These are phyloP conservation scores for Gasterosteus aculeatus DNA, from an alignment of 2,113 vertebrate species.

Conservation along the genomic window DNA sequence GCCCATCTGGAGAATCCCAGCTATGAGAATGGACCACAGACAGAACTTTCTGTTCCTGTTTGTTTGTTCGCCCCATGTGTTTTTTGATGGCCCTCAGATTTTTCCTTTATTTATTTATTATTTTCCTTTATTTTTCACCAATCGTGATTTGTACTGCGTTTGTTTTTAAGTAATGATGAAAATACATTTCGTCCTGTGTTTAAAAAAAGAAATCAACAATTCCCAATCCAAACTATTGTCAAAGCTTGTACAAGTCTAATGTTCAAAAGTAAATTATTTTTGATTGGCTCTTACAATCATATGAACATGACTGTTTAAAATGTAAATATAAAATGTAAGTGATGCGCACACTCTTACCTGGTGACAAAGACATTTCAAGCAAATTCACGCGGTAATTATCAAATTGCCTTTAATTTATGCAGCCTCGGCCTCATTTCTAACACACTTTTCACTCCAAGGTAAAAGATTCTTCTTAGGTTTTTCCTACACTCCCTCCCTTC, in stretches of 20 bases:
- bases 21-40: not conserved
- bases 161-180: no score
- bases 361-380: constrained; percentile 6
- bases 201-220: no score
- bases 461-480: no score
- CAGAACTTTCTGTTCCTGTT: not conserved
- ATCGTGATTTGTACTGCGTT: no score
- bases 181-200: no score
- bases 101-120: no score
- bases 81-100: not conserved
- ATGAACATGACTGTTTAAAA: constrained; percentile 12
- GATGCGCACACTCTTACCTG: constrained; percentile 3
- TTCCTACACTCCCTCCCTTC: not conserved
- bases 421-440: not conserved
- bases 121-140: no score
- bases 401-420: constrained; percentile 25
- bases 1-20: not conserved
- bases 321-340: no score
- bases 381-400: constrained; percentile 13
- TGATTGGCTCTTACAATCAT: not conserved
- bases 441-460: not conserved
- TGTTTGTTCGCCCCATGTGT: no score
- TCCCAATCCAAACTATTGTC: no score
- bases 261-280: not conserved
- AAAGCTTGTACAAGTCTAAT: not conserved